Evolutionary conservation across 1,140 invertebrate species (phyloP).

Genomic region (Trypoxylus dichotomus): DNA sequence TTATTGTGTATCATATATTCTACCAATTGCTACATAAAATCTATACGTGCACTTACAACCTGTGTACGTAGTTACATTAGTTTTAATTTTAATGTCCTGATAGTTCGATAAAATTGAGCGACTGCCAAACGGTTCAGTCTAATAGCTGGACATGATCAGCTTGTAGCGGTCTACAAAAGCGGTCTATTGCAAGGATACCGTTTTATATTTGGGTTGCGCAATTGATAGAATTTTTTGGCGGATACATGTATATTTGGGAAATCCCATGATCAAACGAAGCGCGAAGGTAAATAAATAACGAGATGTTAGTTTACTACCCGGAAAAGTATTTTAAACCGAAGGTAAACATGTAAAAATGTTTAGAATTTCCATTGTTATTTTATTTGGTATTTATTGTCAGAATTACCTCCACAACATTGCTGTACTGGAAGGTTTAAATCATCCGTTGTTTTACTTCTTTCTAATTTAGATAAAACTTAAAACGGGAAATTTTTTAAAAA

Average conservation of each 20-base stretch:
- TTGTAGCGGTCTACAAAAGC: neutral
- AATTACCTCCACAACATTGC: too few species aligned
- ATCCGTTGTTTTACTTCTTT: too few species aligned
- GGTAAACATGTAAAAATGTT: neutral
- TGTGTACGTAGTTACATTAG: neutral
- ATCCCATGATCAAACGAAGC: neutral
- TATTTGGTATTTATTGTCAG: too few species aligned
- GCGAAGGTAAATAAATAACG: neutral
- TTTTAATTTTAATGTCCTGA: neutral
- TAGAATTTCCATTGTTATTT: neutral
- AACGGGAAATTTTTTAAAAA: too few species aligned
- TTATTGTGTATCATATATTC: too few species aligned
- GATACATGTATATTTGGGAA: neutral
- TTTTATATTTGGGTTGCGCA: neutral
- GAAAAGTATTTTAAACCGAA: neutral
- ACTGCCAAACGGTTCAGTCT: neutral
- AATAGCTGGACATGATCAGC: neutral
- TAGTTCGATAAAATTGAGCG: constrained; percentile 11
- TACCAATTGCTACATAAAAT: too few species aligned
- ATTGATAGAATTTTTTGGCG: neutral
- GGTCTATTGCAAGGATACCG: neutral
- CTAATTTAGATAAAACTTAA: too few species aligned
- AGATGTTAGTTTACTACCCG: neutral
- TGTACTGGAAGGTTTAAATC: too few species aligned
- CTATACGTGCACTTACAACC: neutral